Evolutionary conservation across 2,113 vertebrate genomes (phyloP), one percentile per base, ranked within the genome.

Genomic region (Pterocles orientalis): DNA sequence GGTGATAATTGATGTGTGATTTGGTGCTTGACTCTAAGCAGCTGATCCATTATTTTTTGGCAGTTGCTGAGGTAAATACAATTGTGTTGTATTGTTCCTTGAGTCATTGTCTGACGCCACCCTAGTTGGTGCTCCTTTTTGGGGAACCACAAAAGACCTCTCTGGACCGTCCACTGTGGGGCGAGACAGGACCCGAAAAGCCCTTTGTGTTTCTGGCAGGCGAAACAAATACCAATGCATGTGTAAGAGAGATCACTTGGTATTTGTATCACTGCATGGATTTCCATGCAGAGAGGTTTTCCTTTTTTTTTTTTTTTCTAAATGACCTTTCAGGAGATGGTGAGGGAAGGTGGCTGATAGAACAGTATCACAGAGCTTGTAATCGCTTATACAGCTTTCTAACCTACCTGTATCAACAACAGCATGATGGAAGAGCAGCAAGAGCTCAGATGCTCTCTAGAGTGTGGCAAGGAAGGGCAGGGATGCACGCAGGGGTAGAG

Each of bases 351-450:
- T 65, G 56, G 21, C 43, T 79, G 75, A 75, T 20, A 58, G 33
- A 48, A 86, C 47, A 45, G 34, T 82, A 36, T 53, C 77, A 64
- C 10, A 7, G 72, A 88, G 31, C 19, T 62, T 82, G 48, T 94
- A 90, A 91, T 95, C 91, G 71, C 41, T 81, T 70, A 64, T 54
- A 41, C 25, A 79, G 64, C 47, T 90, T 97, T 92, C 68, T 17
- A 82, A 90, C 29, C 48, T 31, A 31, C 33, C 39, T 60, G 12
- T 41, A 48, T 53, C 85, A 72, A 86, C 62, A 77, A 29, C 43
- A 86, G n/a, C 7, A 3, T 64, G 82, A 47, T 21, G 33, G 51
- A 84, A 79, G 51, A 62, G 66, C 81, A 75, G 53, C 28, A 33
- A 70, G 57, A 48, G 33, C n/a, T 39, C 0, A 1, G 33, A 79